Evolutionary conservation across 2,113 vertebrate species (phyloP), one percentile per base, ranked within the genome.

Genomic region (Dunckerocampus dactyliophorus): DNA sequence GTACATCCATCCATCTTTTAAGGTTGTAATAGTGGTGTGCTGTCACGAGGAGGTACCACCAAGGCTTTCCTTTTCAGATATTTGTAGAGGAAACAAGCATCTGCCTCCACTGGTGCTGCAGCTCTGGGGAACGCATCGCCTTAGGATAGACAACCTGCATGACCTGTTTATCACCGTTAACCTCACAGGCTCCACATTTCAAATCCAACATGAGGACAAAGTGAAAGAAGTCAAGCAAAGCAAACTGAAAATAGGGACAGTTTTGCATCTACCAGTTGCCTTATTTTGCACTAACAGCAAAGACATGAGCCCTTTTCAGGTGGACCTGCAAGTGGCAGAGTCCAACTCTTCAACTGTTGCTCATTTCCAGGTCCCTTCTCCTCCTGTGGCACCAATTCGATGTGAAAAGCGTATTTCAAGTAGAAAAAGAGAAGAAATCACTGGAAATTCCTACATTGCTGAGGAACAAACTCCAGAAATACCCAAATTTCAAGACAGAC

Each of bases 1-100:
- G 79, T 90, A 94, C 73, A 94, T 96, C 71, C 96, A 98, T 74
- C 95, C 95, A 4, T 93, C 90, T 58, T 96, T 99, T 76, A 96
- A 95, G 66, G 84, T 86, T 19, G 84, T 97, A 64, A 84, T 95
- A 68, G 89, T 92, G 16, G 73, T 97, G 51, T 95, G 93, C 66
- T 91, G 92, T 78, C 95, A 99, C 47, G 93, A 88, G 63, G 92
- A 93, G 8, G 77, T 96, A 83, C 95, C 96, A 62, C 81, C 76
- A 49, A 95, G 92, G 71, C 92, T 97, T 63, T 93, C 92, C 0
- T 87, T 96, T 75, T 92, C 90, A 64, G 92, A 94, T 63, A 87
- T 94, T 13, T 92, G 89, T 69, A 92, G 87, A 37, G 85, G 89
- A 14, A 90, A 90, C 17, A 95, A 91, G 82, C 92, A 74, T 28